Evolutionary conservation across 1,140 invertebrate genomes (phyloP), one percentile per base, ranked within the genome.

Genomic region (Pseudachorutes palmiensis): DNA sequence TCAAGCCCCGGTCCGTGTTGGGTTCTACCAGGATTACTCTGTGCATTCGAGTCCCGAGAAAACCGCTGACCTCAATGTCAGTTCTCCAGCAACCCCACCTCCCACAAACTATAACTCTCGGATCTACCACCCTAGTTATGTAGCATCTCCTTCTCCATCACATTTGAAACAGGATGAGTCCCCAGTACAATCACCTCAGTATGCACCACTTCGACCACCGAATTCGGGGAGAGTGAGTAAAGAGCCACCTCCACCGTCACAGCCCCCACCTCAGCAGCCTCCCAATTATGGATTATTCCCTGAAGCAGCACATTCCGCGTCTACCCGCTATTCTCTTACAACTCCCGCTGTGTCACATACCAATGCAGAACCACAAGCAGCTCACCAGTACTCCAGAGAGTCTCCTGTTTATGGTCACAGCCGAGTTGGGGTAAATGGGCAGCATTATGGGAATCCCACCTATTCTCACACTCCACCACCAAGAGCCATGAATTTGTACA

Each of bases 11-110:
- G 72, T 73, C 16, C 55, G 72, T 2, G 72, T 73, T 24, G 72
- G 72, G 12, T 73, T 73, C 60, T 73, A 73, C 62, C 72, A 73
- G 49, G 72, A 71, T 63, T 66, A 69, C 9, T 71, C 67, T 45
- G 32, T 62, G n/a, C 64, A 73, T 62, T 71, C 72, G 64, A 73
- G 72, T 71, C 72, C 72, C 14, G 72, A 73, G 24, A 73, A 73
- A 62, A 22, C 65, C 16, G 65, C 55, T 9, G 51, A 55, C 33
- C 58, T 62, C 9, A 71, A 71, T 57, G 70, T 71, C 19, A 31
- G 51, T 5, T 63, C 60, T 63, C 69, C 72, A 3, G 48, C 49
- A 0, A 73, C 72, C 45, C 72, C 72, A 2, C 72, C 72, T 2
- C 2, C 66, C 62, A 1, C 31, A 19, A 70, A 62, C 59, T 29